A percentile compares a stretch with the other conserved stretches of the same genome.
These are phyloP conservation scores for Plecturocebus donacophilus DNA, from an alignment of 2,113 vertebrate genomes.

Conservation along the genomic window DNA sequence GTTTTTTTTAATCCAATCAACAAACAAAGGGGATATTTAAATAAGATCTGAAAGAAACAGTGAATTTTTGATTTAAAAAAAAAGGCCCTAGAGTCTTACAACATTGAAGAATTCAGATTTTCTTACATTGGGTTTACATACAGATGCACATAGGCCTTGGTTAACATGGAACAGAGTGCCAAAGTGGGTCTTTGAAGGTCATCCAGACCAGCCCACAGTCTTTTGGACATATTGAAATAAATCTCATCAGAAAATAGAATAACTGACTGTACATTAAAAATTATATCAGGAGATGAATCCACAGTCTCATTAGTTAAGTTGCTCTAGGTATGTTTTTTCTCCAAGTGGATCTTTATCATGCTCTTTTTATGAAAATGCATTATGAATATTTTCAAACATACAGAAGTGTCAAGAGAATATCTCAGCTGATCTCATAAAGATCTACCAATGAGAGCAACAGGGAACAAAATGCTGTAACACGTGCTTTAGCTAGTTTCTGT, in stretches of 20 bases:
- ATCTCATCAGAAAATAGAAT: neutral
- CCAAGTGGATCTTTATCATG: neutral
- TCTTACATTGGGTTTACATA: neutral
- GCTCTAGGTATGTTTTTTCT: neutral
- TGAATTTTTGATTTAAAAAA: neutral
- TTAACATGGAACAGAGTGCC: neutral
- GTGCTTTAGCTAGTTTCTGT: neutral
- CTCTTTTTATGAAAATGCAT: constrained; percentile 2
- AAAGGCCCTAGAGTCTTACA: neutral
- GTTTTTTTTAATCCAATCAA: neutral
- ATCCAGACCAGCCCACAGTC: neutral
- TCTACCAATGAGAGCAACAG: neutral
- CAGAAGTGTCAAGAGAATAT: neutral
- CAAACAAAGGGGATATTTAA: neutral
- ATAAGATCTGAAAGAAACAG: neutral
- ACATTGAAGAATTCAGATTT: constrained; percentile 37
- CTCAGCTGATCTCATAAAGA: neutral
- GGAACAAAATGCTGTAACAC: neutral
- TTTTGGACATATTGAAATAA: constrained; percentile 11
- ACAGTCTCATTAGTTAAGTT: constrained; percentile 33
- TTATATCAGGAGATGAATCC: neutral
- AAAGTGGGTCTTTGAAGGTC: neutral
- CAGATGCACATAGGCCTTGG: neutral
- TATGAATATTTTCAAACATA: constrained; percentile 1
- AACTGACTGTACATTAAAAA: neutral